Evolutionary conservation across 37 sponge, comb jelly and placozoan species (phyloP).

Genomic region (Chondrosia reniformis): DNA sequence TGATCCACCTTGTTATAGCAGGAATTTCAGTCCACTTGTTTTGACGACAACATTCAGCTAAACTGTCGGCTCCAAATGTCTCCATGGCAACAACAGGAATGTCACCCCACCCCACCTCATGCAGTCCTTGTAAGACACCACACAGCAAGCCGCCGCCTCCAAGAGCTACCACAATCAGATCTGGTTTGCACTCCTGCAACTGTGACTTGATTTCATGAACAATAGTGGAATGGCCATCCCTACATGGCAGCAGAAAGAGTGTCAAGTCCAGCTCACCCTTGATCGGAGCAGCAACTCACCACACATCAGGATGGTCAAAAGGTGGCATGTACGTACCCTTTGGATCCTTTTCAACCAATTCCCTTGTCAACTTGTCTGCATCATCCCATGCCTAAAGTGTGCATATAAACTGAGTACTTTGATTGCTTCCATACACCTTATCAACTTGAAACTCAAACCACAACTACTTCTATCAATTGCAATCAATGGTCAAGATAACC

Average conservation of each 20-base stretch:
- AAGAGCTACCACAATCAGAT: conserved; percentile 74
- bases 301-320: conserved; percentile 21
- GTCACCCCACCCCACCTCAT: conserved; percentile 70
- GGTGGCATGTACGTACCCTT: conserved; percentile 4
- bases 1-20: conserved; percentile 75
- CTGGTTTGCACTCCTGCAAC: conserved; percentile 38
- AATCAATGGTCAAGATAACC: no score
- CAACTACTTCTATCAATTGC: no score
- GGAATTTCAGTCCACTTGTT: conserved; percentile 56
- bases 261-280: not conserved
- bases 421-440: no score
- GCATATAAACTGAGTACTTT: no score
- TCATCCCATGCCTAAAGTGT: conserved; percentile 6
- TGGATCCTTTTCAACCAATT: not conserved
- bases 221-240: conserved; percentile 82
- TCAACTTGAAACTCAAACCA: no score
- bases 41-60: conserved; percentile 61
- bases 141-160: conserved; percentile 90
- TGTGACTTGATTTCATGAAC: conserved; percentile 70
- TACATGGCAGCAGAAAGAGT: conserved; percentile 13
- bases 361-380: conserved; percentile 6
- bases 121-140: conserved; percentile 83
- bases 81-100: conserved; percentile 93
- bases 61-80: conserved; percentile 82
- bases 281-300: not conserved